Base-by-base conservation (phyloP, 2,797 vertebrate species). In the Cichlasoma orientale region DNA sequence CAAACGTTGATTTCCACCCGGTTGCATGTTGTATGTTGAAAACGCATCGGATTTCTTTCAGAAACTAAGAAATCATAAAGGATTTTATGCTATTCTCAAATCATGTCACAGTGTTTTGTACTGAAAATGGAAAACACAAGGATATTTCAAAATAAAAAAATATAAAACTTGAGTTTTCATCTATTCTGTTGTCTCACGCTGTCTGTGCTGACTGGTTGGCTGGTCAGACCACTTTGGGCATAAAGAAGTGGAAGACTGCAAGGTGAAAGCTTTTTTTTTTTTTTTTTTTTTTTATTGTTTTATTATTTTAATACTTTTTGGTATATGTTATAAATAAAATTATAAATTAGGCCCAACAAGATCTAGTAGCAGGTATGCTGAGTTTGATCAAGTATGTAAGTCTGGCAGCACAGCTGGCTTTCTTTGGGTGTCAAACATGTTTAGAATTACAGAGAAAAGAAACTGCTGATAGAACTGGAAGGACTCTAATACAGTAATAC, bases 331-430 rank as follows among this genome's bases (percentile, higher is more conserved):
- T 8, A 1, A 44, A 25, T 7, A 63, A 23, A 44, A 44, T 9
- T 63, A 41, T 6, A 41, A 63, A 7, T 63, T 7, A 21, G 10
- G 21, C 3, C 21, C 21, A 16, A 44, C 59, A 8, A 1, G 36
- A 41, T 41, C 23, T 16, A 61, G 21, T 36, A 41, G 7, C 0
- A 61, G 36, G 18, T 23, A 25, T 41, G 36, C 21, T 41, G 59
- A 47, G 61, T 47, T 47, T 47, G 61, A 11, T 44, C 41, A 44
- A 44, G 41, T 44, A n/a, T n/a, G n/a, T n/a, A n/a, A n/a, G n/a
- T 63, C 36, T 16, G 0, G n/a, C 23, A 18, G 38, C 8, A 18
- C 14, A 25, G 21, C n/a, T 0, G 59, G 36, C 12, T 63, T 44
- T 44, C 59, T 63, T 13, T 13, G 5, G 36, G n/a, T 41, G 13